These are phyloP conservation scores for Chrysogorgia sp. DNA, from an alignment of 92 coral and sea anemone genomes.

Conservation along the genomic window DNA sequence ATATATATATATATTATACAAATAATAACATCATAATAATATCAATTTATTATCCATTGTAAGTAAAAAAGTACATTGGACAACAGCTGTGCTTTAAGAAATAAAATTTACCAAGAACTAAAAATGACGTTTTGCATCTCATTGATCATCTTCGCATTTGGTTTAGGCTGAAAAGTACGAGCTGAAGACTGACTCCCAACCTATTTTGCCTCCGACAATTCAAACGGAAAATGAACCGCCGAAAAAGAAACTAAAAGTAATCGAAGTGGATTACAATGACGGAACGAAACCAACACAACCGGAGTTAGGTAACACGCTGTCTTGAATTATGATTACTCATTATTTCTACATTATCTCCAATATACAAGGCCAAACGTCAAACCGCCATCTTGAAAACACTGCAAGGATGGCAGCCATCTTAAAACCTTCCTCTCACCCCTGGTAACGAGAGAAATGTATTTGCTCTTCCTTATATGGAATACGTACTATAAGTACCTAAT, in stretches of 20 bases:
- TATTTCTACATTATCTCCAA: neutral
- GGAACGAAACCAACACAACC: slow-evolving; percentile 8
- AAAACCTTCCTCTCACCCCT: too few relatives aligned
- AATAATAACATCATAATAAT: too few relatives aligned
- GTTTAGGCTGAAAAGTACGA: slow-evolving; percentile 65
- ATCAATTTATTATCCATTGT: too few relatives aligned
- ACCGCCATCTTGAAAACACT: neutral
- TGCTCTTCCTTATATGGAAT: too few relatives aligned
- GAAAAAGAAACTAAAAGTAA: slow-evolving; percentile 84
- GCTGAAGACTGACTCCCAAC: slow-evolving; percentile 76
- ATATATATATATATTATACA: too few relatives aligned
- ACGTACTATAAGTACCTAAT: too few relatives aligned
- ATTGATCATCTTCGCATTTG: neutral
- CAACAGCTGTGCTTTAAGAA: neutral
- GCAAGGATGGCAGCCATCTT: neutral
- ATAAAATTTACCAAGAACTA: neutral
- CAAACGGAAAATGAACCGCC: slow-evolving; percentile 77
- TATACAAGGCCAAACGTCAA: too few relatives aligned
- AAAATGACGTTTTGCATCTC: too few relatives aligned
- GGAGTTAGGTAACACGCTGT: slow-evolving; percentile 1
- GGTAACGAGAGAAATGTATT: too few relatives aligned
- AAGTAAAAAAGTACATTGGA: too few relatives aligned
- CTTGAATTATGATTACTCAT: too few relatives aligned
- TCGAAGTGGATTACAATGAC: slow-evolving; percentile 61
- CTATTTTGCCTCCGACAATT: slow-evolving; percentile 68